These are phyloP conservation scores for Vicugna pacos DNA, from an alignment of 2,113 vertebrate genomes.

Conservation along the genomic window DNA sequence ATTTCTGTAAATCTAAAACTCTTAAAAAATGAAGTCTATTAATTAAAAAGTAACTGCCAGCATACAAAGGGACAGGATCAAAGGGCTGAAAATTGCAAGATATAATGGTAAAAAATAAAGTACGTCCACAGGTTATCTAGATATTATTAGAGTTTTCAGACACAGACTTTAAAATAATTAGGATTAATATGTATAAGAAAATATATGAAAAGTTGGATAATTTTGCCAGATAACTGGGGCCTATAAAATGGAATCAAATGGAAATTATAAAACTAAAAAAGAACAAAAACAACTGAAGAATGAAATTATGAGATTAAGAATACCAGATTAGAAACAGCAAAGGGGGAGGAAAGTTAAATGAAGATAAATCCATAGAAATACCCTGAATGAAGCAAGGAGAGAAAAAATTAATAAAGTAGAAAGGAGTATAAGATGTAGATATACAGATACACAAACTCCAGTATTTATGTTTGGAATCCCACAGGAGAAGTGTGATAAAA, in stretches of 20 bases:
- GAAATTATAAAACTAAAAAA: neutral
- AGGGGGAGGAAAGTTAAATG: neutral
- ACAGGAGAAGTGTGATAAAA: neutral
- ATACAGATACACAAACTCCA: neutral
- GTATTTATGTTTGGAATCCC: neutral
- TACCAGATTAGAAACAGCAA: neutral
- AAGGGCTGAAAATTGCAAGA: neutral
- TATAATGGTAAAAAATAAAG: neutral
- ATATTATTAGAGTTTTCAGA: neutral
- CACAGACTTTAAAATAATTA: neutral
- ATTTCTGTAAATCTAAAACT: neutral
- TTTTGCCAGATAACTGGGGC: neutral
- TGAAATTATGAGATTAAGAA: neutral
- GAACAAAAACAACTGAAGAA: neutral
- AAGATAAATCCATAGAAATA: neutral
- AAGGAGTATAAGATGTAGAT: neutral
- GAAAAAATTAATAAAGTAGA: neutral
- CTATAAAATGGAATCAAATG: neutral
- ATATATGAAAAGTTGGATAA: neutral
- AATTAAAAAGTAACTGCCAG: neutral
- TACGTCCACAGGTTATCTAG: neutral
- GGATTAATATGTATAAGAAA: neutral
- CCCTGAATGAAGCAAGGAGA: neutral
- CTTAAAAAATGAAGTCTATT: neutral
- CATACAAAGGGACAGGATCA: neutral